Conservation (phyloP, 2,888 invertebrate genomes). For the Lasioglossum morio region DNA sequence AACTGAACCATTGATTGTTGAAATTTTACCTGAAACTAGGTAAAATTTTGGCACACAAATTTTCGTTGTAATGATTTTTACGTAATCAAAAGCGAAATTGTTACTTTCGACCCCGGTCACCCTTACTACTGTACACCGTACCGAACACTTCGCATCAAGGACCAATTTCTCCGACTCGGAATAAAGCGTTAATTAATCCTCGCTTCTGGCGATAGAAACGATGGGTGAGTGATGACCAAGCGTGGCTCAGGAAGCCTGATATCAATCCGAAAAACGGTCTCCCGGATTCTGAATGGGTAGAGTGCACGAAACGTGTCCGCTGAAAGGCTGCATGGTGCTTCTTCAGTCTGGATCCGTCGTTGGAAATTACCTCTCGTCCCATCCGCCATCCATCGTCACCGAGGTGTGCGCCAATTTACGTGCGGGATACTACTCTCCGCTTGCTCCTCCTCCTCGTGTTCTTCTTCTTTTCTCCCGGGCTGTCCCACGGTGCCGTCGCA, state of each 20-base stretch:
- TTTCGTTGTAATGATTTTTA: not conserved
- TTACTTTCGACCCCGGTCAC: not conserved
- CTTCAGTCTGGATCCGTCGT: constrained; percentile 46
- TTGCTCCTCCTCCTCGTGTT: not conserved
- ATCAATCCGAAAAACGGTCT: constrained; percentile 5
- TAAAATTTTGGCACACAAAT: too few relatives aligned
- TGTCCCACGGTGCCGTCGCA: constrained; percentile 14
- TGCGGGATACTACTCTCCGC: constrained; percentile 12
- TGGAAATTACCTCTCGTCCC: constrained; percentile 60
- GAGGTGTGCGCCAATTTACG: constrained; percentile 63
- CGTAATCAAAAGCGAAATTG: not conserved
- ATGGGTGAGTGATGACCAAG: not conserved
- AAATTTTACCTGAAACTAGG: too few relatives aligned
- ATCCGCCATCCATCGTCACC: constrained; percentile 51
- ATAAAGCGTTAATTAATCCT: not conserved
- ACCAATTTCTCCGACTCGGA: not conserved
- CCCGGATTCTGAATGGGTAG: not conserved
- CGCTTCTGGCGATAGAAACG: not conserved
- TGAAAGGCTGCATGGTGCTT: constrained; percentile 46
- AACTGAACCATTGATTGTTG: too few relatives aligned
- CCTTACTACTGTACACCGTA: not conserved
- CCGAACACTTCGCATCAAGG: not conserved
- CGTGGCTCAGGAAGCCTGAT: not conserved
- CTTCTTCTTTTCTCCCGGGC: constrained; percentile 17
- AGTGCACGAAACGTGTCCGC: constrained; percentile 27